These are phyloP conservation scores for Kryptolebias ocellatus DNA, from an alignment of 2,797 vertebrate species.

Conservation along the genomic window DNA sequence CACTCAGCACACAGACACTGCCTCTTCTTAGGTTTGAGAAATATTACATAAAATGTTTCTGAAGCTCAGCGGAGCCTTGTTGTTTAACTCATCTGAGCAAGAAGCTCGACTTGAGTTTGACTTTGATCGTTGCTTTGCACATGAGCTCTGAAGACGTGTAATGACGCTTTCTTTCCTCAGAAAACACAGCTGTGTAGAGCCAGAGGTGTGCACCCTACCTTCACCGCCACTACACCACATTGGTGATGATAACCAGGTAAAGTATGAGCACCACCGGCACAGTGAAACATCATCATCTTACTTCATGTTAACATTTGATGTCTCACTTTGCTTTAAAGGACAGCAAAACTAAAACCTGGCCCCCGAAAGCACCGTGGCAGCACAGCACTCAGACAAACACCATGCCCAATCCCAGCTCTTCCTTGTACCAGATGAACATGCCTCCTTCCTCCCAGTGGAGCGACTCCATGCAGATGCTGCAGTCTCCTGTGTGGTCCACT, in stretches of 20 bases:
- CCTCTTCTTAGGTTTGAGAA: too few species aligned
- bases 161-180: slow-evolving; percentile 66
- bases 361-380: slow-evolving; percentile 98
- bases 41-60: too few species aligned
- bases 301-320: not conserved
- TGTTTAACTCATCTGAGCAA: too few species aligned
- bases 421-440: slow-evolving; percentile 91
- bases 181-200: slow-evolving; percentile 98
- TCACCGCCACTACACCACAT: slow-evolving; percentile 92
- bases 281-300: not conserved
- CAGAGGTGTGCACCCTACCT: slow-evolving; percentile 90
- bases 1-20: too few species aligned
- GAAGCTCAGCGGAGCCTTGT: too few species aligned
- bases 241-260: slow-evolving; percentile 91
- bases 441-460: slow-evolving; percentile 94
- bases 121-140: not conserved
- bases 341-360: slow-evolving; percentile 99
- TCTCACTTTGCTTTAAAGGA: slow-evolving; percentile 82
- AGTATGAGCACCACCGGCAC: not conserved
- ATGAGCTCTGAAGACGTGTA: not conserved
- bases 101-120: not conserved
- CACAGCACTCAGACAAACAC: slow-evolving; percentile 87
- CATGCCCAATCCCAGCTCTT: slow-evolving; percentile 89
- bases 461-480: slow-evolving; percentile 95
- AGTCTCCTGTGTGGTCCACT: slow-evolving; percentile 94